phyloP scores from a whole-genome alignment of 2,888 invertebrate genomes.

The Rotaria sp. region DNA sequence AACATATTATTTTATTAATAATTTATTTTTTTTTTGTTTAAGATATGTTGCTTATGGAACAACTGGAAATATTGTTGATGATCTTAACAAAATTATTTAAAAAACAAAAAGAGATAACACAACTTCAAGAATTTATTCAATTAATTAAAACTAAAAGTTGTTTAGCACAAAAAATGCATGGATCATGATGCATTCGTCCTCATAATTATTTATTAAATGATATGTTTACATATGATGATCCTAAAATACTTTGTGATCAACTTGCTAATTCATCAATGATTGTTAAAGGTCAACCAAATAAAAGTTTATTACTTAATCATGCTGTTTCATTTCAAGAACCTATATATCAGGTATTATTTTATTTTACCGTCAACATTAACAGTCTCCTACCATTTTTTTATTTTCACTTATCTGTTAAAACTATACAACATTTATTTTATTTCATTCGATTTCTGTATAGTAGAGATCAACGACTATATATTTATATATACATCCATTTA shows the following conservation, averaged over 20 bases:
- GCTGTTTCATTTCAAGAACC: not conserved
- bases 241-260: not conserved
- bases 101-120: not conserved
- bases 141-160: not conserved
- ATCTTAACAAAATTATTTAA: not conserved
- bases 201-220: not conserved
- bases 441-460: too few relatives aligned
- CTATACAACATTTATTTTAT: too few relatives aligned
- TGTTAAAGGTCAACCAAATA: not conserved
- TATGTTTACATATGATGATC: not conserved
- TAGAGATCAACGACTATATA: too few relatives aligned
- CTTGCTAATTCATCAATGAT: not conserved
- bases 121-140: not conserved
- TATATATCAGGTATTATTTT: not conserved
- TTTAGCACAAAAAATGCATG: not conserved
- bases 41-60: not conserved
- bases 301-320: not conserved
- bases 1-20: too few relatives aligned
- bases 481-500: too few relatives aligned
- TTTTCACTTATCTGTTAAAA: too few relatives aligned
- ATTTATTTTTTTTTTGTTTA: too few relatives aligned
- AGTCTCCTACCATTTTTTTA: too few relatives aligned
- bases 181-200: not conserved
- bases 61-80: not conserved
- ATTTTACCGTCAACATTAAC: too few relatives aligned